Conservation (phyloP, 2,888 invertebrate genomes). For the Eledona agricola region DNA sequence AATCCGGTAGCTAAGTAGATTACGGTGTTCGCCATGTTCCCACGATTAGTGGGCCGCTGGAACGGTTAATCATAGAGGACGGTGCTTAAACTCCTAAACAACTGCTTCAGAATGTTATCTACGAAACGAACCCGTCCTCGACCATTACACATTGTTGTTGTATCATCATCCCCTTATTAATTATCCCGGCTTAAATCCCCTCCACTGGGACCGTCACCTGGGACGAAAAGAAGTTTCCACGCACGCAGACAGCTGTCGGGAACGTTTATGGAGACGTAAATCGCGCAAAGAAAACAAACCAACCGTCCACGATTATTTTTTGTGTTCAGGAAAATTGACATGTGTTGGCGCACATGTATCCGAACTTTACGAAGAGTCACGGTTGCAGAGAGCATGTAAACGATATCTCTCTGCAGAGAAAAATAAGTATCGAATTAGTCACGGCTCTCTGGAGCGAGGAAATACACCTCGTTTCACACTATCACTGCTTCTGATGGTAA, state of each 20-base stretch:
- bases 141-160: conserved; percentile 39
- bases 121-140: conserved; percentile 33
- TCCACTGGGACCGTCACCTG: too few relatives aligned
- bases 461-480: conserved; percentile 62
- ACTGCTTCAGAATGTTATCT: conserved; percentile 40
- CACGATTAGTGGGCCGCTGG: conserved; percentile 53
- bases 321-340: too few relatives aligned
- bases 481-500: conserved; percentile 54
- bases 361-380: too few relatives aligned
- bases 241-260: not conserved
- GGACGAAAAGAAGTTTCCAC: conserved; percentile 3
- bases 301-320: too few relatives aligned
- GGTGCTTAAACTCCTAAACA: conserved; percentile 41
- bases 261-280: too few relatives aligned
- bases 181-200: conserved; percentile 12
- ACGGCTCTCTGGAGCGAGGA: conserved; percentile 58
- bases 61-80: conserved; percentile 50
- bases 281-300: too few relatives aligned
- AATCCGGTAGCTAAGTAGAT: conserved; percentile 59
- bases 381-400: conserved; percentile 58
- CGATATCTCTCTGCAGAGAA: conserved; percentile 56
- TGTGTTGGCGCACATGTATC: too few relatives aligned
- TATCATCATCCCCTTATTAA: conserved; percentile 25
- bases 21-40: conserved; percentile 55
- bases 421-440: conserved; percentile 61